Evolutionary conservation across 2,888 invertebrate genomes (phyloP).

Genomic region (Drosophila testacea): DNA sequence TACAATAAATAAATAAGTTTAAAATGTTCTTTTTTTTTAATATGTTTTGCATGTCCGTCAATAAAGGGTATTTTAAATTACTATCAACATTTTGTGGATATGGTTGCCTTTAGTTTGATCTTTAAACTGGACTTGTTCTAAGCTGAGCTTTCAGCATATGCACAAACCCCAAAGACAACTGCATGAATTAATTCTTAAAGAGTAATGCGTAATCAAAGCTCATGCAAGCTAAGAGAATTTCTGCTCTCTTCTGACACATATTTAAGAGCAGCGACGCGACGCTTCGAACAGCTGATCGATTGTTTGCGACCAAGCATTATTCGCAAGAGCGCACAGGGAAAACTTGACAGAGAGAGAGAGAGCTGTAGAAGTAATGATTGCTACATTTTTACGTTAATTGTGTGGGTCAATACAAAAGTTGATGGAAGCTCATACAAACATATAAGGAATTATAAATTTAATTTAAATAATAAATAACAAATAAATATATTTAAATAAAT

Average conservation of each 20-base stretch:
- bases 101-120: not conserved
- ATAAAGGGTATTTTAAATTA: too few relatives aligned
- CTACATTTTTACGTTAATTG: not conserved
- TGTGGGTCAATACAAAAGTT: conserved; percentile 5
- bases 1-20: too few relatives aligned
- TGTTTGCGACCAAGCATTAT: conserved; percentile 27
- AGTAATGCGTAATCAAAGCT: conserved; percentile 1
- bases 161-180: conserved; percentile 34
- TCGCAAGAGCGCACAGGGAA: conserved; percentile 11
- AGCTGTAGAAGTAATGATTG: not conserved
- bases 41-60: too few relatives aligned
- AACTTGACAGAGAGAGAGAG: too few relatives aligned
- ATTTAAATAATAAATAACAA: too few relatives aligned
- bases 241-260: not conserved
- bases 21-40: too few relatives aligned
- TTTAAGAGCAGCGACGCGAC: not conserved
- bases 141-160: conserved; percentile 29
- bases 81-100: not conserved
- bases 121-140: not conserved
- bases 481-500: too few relatives aligned
- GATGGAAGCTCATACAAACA: not conserved
- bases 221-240: conserved; percentile 27
- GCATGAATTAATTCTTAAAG: conserved; percentile 10
- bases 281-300: conserved; percentile 55
- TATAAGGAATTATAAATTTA: too few relatives aligned